These are phyloP conservation scores for Hemibagrus wyckioides DNA, from an alignment of 2,113 vertebrate species.

Conservation along the genomic window DNA sequence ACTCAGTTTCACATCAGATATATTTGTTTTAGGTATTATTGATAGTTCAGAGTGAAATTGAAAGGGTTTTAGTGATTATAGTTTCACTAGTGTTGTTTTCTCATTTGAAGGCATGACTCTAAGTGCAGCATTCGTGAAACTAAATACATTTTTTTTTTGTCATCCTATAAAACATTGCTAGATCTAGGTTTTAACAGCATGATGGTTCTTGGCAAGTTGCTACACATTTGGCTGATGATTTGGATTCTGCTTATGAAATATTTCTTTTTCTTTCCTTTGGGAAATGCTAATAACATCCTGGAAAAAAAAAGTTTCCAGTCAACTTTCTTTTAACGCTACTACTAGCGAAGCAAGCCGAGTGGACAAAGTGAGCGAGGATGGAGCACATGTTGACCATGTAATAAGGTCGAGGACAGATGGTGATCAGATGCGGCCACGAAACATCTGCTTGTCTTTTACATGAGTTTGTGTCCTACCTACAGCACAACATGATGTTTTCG, in stretches of 20 bases:
- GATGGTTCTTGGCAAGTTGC: not conserved
- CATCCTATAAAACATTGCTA: not conserved
- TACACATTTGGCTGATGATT: not conserved
- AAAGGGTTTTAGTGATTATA: not conserved
- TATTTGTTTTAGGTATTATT: not conserved
- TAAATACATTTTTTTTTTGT: not conserved
- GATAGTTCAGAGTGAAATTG: not conserved
- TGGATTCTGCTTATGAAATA: not conserved
- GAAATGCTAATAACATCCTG: not conserved
- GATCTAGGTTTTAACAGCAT: not conserved
- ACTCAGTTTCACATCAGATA: not conserved
- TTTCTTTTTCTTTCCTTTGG: not conserved
- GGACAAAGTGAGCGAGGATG: not conserved
- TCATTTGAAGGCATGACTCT: not conserved
- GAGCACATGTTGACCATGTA: not conserved
- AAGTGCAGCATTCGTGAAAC: not conserved
- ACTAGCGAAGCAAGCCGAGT: not conserved
- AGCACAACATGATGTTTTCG: not conserved
- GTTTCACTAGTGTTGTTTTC: not conserved
- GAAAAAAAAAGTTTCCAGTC: not conserved
- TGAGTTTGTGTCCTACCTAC: slow-evolving; percentile 3
- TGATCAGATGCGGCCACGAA: not conserved
- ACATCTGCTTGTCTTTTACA: not conserved
- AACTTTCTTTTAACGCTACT: not conserved
- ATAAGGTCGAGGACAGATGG: slow-evolving; percentile 6